Conservation (phyloP, 2,888 invertebrate species). For the Agrotis clavis region DNA sequence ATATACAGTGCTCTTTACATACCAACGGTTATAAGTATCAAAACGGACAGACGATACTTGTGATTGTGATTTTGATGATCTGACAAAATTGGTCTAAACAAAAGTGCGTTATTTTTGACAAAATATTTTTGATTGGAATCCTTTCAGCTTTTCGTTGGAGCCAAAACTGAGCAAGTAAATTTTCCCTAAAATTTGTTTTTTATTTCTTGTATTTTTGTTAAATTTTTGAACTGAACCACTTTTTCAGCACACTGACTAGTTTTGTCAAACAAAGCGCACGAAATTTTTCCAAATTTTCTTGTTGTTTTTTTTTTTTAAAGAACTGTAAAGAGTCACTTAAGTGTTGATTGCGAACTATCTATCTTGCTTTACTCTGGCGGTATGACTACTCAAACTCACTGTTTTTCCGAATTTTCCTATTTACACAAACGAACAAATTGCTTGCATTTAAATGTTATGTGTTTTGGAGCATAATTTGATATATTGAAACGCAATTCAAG, state of each 20-base stretch:
- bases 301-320: conserved; percentile 34
- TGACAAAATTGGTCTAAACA: conserved; percentile 9
- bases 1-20: conserved; percentile 78
- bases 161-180: conserved; percentile 32
- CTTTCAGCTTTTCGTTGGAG: conserved; percentile 20
- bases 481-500: conserved; percentile 27
- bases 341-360: conserved; percentile 79
- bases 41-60: conserved; percentile 32
- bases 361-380: conserved; percentile 82
- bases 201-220: neutral
- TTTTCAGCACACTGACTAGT: conserved; percentile 15
- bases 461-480: conserved; percentile 77
- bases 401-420: conserved; percentile 76
- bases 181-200: neutral
- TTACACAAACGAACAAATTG: conserved; percentile 76
- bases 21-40: conserved; percentile 36
- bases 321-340: conserved; percentile 78
- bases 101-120: conserved; percentile 55
- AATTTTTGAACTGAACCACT: neutral
- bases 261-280: conserved; percentile 59
- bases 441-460: conserved; percentile 83
- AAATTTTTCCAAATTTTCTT: conserved; percentile 28
- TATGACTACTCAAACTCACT: conserved; percentile 73
- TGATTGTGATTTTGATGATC: conserved; percentile 23
- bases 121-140: conserved; percentile 13